phyloP scores from a whole-genome alignment of 1,140 invertebrate species.

The Saccostrea glomerata region DNA sequence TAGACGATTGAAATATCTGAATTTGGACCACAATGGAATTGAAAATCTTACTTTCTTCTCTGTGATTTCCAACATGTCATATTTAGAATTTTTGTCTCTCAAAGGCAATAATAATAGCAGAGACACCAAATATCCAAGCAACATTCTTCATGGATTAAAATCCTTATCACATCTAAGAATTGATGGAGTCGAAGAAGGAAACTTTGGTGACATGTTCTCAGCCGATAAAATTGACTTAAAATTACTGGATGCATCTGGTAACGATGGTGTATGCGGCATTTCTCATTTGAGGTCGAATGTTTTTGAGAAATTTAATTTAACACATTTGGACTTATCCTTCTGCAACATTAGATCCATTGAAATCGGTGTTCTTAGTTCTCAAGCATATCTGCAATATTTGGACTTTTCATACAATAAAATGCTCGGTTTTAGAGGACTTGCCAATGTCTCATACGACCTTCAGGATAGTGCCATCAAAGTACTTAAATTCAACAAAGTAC shows the following conservation, averaged over 20 bases:
- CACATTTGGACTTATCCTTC: conserved; percentile 39
- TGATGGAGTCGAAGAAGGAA: not conserved
- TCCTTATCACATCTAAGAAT: conserved; percentile 25
- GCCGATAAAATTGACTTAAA: not conserved
- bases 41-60: not conserved
- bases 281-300: not conserved
- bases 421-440: conserved; percentile 33
- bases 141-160: not conserved
- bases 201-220: conserved; percentile 21
- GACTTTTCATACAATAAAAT: conserved; percentile 44
- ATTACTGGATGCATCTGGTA: conserved; percentile 34
- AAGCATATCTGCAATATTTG: conserved; percentile 19
- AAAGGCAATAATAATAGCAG: not conserved
- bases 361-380: not conserved
- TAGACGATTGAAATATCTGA: not conserved
- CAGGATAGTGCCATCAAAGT: conserved; percentile 43
- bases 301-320: conserved; percentile 3
- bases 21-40: not conserved
- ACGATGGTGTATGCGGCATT: not conserved
- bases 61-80: not conserved
- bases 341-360: conserved; percentile 42
- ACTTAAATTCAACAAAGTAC: conserved; percentile 44
- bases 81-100: not conserved
- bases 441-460: conserved; percentile 41
- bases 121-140: not conserved